phyloP scores from a whole-genome alignment of 2,888 invertebrate species.

The Corbicula japonica region DNA sequence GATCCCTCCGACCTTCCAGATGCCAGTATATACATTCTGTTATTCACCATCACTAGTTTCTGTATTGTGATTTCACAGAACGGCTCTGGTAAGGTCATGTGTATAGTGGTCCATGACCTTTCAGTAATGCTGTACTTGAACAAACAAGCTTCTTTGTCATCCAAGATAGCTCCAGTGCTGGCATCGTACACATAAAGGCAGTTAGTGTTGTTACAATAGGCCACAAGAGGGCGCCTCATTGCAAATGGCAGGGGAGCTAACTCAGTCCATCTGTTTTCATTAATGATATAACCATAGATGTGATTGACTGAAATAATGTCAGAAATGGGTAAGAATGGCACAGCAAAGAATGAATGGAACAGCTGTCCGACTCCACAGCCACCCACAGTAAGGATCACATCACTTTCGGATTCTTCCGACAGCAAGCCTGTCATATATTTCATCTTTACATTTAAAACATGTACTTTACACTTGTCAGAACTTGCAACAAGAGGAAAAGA shows the following conservation, averaged over 20 bases:
- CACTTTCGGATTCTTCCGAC: conserved; percentile 58
- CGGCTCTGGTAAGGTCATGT: conserved; percentile 61
- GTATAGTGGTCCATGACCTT: conserved; percentile 71
- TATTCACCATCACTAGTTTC: conserved; percentile 63
- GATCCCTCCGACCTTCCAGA: conserved; percentile 51
- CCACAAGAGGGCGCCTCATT: conserved; percentile 70
- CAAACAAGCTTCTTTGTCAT: conserved; percentile 50
- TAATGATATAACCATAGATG: conserved; percentile 73
- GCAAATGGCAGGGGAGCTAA: conserved; percentile 75
- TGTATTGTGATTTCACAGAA: conserved; percentile 65
- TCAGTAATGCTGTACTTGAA: conserved; percentile 69
- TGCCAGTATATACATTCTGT: conserved; percentile 66
- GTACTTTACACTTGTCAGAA: conserved; percentile 68
- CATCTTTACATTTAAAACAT: conserved; percentile 71
- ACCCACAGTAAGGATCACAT: conserved; percentile 74
- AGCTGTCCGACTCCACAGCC: conserved; percentile 70
- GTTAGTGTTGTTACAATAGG: conserved; percentile 60
- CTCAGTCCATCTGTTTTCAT: conserved; percentile 76
- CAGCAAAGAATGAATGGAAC: conserved; percentile 65
- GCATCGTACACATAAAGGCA: conserved; percentile 71
- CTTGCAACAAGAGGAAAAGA: conserved; percentile 57
- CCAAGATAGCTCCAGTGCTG: conserved; percentile 32
- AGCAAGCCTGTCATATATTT: conserved; percentile 70
- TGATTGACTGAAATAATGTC: conserved; percentile 69
- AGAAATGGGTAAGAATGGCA: conserved; percentile 66